A percentile compares a stretch with the other conserved stretches of the same genome.
Conservation (phyloP, 1,140 invertebrate genomes). For the Hestina assimilis region DNA sequence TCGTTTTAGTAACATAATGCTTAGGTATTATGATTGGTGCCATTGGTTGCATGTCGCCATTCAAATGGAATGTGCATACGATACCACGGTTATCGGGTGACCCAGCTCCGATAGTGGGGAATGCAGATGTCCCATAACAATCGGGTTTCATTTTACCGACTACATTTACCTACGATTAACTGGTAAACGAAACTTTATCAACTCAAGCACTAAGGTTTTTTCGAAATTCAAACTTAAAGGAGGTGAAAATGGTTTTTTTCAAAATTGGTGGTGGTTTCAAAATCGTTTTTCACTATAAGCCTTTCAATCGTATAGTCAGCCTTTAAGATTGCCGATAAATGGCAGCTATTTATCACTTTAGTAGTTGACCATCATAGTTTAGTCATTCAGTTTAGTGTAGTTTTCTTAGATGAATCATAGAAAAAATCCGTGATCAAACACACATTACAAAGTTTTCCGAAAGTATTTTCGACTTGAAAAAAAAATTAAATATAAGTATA, state of each 20-base stretch:
- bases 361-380: too few relatives aligned
- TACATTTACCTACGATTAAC: neutral
- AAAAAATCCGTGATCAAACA: too few relatives aligned
- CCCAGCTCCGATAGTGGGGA: slow-evolving; percentile 46
- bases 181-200: neutral
- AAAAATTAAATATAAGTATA: neutral
- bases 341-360: too few relatives aligned
- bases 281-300: too few relatives aligned
- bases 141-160: slow-evolving; percentile 23
- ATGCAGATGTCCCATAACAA: slow-evolving; percentile 37
- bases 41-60: slow-evolving; percentile 17
- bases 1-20: neutral
- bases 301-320: too few relatives aligned
- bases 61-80: slow-evolving; percentile 42
- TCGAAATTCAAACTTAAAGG: neutral
- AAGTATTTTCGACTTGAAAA: too few relatives aligned
- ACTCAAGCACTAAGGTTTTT: neutral
- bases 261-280: too few relatives aligned
- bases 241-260: too few relatives aligned
- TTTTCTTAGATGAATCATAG: too few relatives aligned
- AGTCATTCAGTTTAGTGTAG: too few relatives aligned
- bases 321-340: too few relatives aligned
- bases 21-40: neutral
- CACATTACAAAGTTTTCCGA: too few relatives aligned
- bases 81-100: slow-evolving; percentile 57